A percentile compares a stretch with the other conserved stretches of the same genome.
Evolutionary conservation across 2,888 invertebrate species (phyloP).

Genomic region (Leucoptera coffeella): DNA sequence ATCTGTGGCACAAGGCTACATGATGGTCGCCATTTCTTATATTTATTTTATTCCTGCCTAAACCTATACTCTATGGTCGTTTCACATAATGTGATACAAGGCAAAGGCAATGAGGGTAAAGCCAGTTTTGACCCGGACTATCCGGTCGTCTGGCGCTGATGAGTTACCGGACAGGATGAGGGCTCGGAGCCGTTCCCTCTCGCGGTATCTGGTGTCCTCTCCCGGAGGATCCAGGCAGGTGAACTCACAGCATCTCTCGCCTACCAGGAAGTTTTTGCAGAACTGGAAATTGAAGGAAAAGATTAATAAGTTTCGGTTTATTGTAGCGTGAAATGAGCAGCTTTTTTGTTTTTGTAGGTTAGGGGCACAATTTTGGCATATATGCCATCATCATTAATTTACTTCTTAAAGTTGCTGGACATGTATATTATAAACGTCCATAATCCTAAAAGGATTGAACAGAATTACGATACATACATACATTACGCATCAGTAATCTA

Average conservation of each 20-base stretch:
- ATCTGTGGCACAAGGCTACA: too few species aligned
- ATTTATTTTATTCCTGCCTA: not conserved
- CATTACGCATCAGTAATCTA: too few species aligned
- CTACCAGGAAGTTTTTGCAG: constrained; percentile 79
- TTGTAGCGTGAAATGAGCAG: too few species aligned
- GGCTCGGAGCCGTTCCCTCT: constrained; percentile 53
- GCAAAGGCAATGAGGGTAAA: constrained; percentile 30
- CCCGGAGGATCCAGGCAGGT: constrained; percentile 77
- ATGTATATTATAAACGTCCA: too few species aligned
- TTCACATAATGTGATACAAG: constrained; percentile 22
- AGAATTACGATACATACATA: too few species aligned
- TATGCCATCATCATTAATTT: too few species aligned
- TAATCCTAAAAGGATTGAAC: too few species aligned
- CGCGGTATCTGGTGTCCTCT: constrained; percentile 55
- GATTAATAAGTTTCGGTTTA: too few species aligned
- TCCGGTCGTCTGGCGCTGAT: constrained; percentile 25
- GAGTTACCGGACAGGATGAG: constrained; percentile 57
- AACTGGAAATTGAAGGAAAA: constrained; percentile 47
- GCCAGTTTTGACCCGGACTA: constrained; percentile 21
- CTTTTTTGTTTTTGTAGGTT: too few species aligned
- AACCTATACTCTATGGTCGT: not conserved
- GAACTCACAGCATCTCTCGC: constrained; percentile 84
- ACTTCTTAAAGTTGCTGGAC: too few species aligned
- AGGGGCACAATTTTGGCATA: too few species aligned
- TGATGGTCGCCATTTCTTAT: too few species aligned